These are phyloP conservation scores for Ceraclea dissimilis DNA, from an alignment of 2,888 invertebrate genomes.

Conservation along the genomic window DNA sequence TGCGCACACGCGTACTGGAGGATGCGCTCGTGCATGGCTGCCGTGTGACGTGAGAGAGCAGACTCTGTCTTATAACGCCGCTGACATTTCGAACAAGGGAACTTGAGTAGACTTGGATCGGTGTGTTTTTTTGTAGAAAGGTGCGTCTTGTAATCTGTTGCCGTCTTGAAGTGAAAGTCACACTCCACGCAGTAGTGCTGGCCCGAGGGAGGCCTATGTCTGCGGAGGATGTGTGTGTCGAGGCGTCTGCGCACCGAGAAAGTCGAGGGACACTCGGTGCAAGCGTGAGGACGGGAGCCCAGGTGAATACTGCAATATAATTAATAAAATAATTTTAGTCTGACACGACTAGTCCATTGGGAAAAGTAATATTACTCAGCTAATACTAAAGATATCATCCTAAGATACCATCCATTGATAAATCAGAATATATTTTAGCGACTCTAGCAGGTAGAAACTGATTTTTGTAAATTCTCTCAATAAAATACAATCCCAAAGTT, in stretches of 20 bases:
- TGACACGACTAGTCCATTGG: background rate
- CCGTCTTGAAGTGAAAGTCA: slow-evolving; percentile 20
- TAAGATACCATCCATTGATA: too few species aligned
- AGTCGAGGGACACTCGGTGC: background rate
- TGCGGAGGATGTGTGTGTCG: slow-evolving; percentile 5
- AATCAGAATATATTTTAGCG: too few species aligned
- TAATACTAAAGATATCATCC: too few species aligned
- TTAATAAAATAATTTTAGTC: background rate
- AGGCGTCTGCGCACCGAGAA: background rate
- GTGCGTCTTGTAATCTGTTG: background rate
- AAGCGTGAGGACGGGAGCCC: background rate
- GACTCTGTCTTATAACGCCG: slow-evolving; percentile 10
- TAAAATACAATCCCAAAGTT: background rate
- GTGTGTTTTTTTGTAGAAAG: slow-evolving; percentile 3
- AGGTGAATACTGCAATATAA: background rate
- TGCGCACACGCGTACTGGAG: slow-evolving; percentile 10
- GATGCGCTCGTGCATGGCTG: slow-evolving; percentile 7
- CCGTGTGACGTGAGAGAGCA: slow-evolving; percentile 10
- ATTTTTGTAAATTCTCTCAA: too few species aligned
- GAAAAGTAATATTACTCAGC: too few species aligned
- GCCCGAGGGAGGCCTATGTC: slow-evolving; percentile 6
- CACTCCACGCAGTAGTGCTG: slow-evolving; percentile 24
- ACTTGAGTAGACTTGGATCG: slow-evolving; percentile 4
- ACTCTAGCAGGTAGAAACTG: too few species aligned
- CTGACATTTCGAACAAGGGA: slow-evolving; percentile 14